phyloP scores from a whole-genome alignment of 2,888 invertebrate genomes.

The Phytoseiulus persimilis region DNA sequence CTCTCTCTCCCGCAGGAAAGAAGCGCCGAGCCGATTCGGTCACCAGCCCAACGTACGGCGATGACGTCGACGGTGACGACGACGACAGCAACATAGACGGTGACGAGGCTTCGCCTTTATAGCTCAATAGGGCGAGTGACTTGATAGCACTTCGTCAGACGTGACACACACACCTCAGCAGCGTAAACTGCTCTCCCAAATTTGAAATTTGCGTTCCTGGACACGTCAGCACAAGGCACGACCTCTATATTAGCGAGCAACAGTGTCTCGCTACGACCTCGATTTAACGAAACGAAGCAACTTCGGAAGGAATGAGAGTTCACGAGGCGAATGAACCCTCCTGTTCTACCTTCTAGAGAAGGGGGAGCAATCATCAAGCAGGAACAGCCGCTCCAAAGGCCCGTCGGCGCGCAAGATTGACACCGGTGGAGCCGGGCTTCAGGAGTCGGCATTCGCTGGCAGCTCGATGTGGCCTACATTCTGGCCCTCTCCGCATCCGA shows the following conservation, averaged over 20 bases:
- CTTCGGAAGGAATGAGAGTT: neutral
- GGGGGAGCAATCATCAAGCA: too few relatives aligned
- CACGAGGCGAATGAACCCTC: neutral
- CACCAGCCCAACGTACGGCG: neutral
- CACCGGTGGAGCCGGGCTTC: too few relatives aligned
- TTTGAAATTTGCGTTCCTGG: neutral
- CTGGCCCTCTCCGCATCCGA: too few relatives aligned
- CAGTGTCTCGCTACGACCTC: neutral
- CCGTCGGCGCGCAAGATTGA: too few relatives aligned
- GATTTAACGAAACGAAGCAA: neutral
- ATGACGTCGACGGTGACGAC: neutral
- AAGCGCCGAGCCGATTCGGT: neutral
- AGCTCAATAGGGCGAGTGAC: neutral
- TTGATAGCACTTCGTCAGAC: conserved; percentile 5
- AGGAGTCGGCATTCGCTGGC: too few relatives aligned
- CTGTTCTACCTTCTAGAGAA: too few relatives aligned
- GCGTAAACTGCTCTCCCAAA: neutral
- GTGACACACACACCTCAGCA: neutral
- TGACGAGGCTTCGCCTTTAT: neutral
- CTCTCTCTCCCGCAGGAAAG: neutral
- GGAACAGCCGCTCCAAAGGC: too few relatives aligned
- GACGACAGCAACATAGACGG: neutral
- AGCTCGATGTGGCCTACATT: too few relatives aligned
- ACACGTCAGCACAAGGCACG: neutral
- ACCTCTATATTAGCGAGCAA: neutral